Percentiles rank a stretch among this genome's conserved stretches.
Evolutionary conservation across 2,797 vertebrate genomes (phyloP).

Genomic region (Rhinatrema bivittatum): DNA sequence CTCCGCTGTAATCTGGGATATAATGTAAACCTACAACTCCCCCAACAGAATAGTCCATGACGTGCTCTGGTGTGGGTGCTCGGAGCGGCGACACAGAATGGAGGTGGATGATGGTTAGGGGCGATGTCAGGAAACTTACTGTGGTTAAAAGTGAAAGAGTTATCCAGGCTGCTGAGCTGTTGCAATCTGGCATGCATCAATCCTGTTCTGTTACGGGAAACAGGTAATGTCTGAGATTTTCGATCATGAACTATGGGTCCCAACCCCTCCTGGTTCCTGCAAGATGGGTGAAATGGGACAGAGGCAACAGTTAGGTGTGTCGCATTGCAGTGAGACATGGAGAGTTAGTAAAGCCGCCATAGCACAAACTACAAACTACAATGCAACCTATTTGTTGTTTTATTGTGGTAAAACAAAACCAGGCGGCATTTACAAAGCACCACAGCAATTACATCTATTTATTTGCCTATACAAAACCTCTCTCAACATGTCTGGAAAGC

Average conservation of each 20-base stretch:
- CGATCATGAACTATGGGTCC: constrained; percentile 83
- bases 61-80: constrained; percentile 37
- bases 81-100: constrained; percentile 40
- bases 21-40: constrained; percentile 39
- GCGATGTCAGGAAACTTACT: constrained; percentile 76
- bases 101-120: constrained; percentile 51
- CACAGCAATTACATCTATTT: too few species aligned
- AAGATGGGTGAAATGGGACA: constrained; percentile 75
- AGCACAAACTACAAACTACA: constrained; percentile 21
- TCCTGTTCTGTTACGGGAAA: constrained; percentile 96
- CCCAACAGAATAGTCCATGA: constrained; percentile 36
- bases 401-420: constrained; percentile 25
- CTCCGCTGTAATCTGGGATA: constrained; percentile 9
- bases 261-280: constrained; percentile 89
- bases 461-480: too few species aligned
- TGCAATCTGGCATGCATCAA: constrained; percentile 91
- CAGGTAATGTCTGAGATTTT: constrained; percentile 96
- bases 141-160: constrained; percentile 92
- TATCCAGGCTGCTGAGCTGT: constrained; percentile 91
- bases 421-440: constrained; percentile 16
- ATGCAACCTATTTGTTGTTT: constrained; percentile 23
- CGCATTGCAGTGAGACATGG: constrained; percentile 49
- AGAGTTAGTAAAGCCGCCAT: constrained; percentile 64
- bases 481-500: too few species aligned
- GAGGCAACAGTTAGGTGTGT: constrained; percentile 65